Percentiles rank a stretch among this genome's conserved stretches.
Evolutionary conservation across 2,113 vertebrate species (phyloP).

Genomic region (Onychostoma macrolepis): DNA sequence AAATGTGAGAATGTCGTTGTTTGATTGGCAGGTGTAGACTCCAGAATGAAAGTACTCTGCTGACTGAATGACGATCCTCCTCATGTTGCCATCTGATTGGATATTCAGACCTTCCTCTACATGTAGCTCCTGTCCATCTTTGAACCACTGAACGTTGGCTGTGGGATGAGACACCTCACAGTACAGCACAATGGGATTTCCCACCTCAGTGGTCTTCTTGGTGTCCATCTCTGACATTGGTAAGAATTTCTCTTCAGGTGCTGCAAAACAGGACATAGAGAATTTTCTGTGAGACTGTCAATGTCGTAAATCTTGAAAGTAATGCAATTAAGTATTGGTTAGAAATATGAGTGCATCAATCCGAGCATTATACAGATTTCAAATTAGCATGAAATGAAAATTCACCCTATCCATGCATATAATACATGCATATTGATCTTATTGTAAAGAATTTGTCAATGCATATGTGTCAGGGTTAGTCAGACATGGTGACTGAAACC

Average conservation of each 20-base stretch:
- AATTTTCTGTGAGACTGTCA: background rate
- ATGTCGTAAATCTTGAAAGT: background rate
- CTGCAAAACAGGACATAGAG: slow-evolving; percentile 55
- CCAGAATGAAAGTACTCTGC: slow-evolving; percentile 73
- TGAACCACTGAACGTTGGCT: slow-evolving; percentile 72
- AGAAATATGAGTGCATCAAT: background rate
- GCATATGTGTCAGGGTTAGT: background rate
- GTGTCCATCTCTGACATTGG: slow-evolving; percentile 69
- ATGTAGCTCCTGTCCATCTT: slow-evolving; percentile 71
- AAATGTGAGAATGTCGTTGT: slow-evolving; percentile 71
- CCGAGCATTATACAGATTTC: background rate
- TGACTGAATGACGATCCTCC: slow-evolving; percentile 75
- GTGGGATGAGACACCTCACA: slow-evolving; percentile 74
- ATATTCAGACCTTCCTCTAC: slow-evolving; percentile 65
- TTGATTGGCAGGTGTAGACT: slow-evolving; percentile 74
- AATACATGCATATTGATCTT: background rate
- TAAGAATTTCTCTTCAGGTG: slow-evolving; percentile 68
- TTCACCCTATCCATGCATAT: background rate
- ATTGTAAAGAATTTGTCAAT: background rate
- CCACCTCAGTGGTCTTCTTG: slow-evolving; percentile 64
- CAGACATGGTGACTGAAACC: background rate
- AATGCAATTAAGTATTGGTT: background rate
- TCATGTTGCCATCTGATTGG: slow-evolving; percentile 77
- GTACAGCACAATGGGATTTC: slow-evolving; percentile 74
- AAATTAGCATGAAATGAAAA: background rate